A percentile compares a stretch with the other conserved stretches of the same genome.
These are phyloP conservation scores for Anguilla rostrata DNA, from an alignment of 2,113 vertebrate species.

Conservation along the genomic window DNA sequence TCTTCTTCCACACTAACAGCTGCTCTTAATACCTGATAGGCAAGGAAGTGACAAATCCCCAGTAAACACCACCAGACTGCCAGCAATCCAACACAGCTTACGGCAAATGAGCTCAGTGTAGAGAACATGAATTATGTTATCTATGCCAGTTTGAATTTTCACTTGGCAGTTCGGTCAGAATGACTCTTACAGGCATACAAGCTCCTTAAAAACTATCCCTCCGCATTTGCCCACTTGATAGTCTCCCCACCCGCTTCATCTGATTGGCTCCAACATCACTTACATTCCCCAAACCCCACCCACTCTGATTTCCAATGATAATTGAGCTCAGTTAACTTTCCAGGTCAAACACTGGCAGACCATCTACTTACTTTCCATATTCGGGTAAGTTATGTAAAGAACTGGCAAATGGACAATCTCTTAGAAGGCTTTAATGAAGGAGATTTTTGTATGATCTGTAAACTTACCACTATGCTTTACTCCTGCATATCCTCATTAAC, in stretches of 20 bases:
- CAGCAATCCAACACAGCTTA: background rate
- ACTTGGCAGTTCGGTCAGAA: too few species aligned
- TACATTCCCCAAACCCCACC: too few species aligned
- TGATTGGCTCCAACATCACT: too few species aligned
- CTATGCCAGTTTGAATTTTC: too few species aligned
- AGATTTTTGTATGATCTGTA: background rate
- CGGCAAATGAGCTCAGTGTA: background rate
- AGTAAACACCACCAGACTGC: background rate
- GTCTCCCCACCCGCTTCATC: too few species aligned
- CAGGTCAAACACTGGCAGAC: too few species aligned
- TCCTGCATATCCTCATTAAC: background rate
- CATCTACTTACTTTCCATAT: background rate
- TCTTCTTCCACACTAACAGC: constrained; percentile 67
- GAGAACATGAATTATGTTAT: too few species aligned
- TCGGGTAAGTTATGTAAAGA: background rate
- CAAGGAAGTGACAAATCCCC: background rate
- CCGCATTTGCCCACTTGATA: too few species aligned
- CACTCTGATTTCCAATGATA: too few species aligned
- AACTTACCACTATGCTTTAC: background rate
- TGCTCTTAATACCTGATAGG: constrained; percentile 76
- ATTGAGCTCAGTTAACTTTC: too few species aligned
- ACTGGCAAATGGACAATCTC: background rate
- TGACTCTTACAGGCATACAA: too few species aligned
- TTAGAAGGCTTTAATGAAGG: background rate
- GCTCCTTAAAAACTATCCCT: too few species aligned